Base-by-base conservation (phyloP, 2,888 invertebrate species). In the Phymatocera aterrima region DNA sequence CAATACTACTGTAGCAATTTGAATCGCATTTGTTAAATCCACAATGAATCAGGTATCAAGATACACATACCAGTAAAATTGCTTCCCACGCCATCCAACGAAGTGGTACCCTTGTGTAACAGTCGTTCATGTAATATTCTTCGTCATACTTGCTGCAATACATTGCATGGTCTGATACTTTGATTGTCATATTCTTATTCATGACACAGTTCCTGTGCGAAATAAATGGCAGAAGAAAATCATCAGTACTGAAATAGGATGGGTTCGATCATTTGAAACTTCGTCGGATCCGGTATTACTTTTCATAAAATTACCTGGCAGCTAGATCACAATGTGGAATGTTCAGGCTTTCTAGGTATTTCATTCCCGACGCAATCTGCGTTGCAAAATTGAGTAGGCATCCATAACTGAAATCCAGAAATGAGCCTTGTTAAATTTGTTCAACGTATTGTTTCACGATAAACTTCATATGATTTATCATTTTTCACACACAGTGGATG, bases 11-110 rank as follows among this genome's bases (percentile, higher is more conserved):
- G 43, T 68, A 43, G 6, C 28, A n/a, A 28, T 46, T 8, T 60
- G 3, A 60, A 28, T 64, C 43, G 18, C 10, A n/a, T 18, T 64
- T 18, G 18, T 54, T 4, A 15, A 60, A 57, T 40, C 43, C 24
- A 24, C 3, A 21, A 31, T 24, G 31, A 10, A 24, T 54, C 1
- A 28, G 34, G n/a, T 15, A 8, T 54, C 12, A 43, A 65, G 15
- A 77, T 65, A 21, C 77, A 90, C 92, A 92, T 91, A 96, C 96
- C 93, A 96, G 91, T 65, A 97, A 92, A 37, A 97, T 92, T 83
- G 95, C 95, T 89, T 97, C 97, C 97, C 97, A 97, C 1, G 97
- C 95, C 97, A 97, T 97, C 97, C 97, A 97, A 79, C 98, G 93
- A 78, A 98, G 94, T 0, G 98, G 98, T 80, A 97, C 92, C 81